Evolutionary conservation across 2,113 vertebrate species (phyloP), one percentile per base, ranked within the genome.

Genomic region (Limanda limanda): DNA sequence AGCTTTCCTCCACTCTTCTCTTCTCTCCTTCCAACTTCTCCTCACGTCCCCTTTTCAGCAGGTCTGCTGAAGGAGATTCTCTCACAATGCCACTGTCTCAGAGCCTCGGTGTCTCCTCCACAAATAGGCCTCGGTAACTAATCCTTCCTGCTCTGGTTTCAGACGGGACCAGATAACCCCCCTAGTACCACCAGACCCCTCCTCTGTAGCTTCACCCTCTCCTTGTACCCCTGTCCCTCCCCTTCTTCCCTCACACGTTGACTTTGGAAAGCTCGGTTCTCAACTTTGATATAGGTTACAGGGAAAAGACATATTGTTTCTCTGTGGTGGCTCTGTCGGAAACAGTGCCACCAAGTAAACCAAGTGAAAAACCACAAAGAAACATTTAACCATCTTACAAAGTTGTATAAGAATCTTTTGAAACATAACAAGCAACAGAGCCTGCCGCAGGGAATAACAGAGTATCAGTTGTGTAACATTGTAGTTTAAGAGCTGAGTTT

Each of bases 21-120:
- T 78, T 63, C 65, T 77, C 75, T 65, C 68, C 68, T 70, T 76
- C 57, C 74, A 86, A 88, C 75, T 63, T 91, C 73, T 86, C 68
- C 78, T 70, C 48, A 5, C 54, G 73, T 88, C 77, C 80, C 78
- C 67, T 88, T 83, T 80, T 76, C 74, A 66, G 71, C 84, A 64
- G 74, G 71, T 60, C 80, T 73, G 78, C 75, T 92, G 90, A 94
- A 94, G 92, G 92, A 91, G 88, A 92, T 89, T 89, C 89, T 94
- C 84, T 90, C 87, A 89, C 90, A 92, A 90, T 92, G 87, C 86
- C 89, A 81, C 86, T 87, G 91, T 93, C 92, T 91, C 91, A 87
- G 79, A 90, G 93, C 88, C 94, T 90, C 88, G 45, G 88, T 93
- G 93, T 95, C 94, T 94, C 93, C 91, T 94, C 93, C 93, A 87